Base-by-base conservation (phyloP, 64 coral and sea anemone genomes). In the Actinia tenebrosa region DNA sequence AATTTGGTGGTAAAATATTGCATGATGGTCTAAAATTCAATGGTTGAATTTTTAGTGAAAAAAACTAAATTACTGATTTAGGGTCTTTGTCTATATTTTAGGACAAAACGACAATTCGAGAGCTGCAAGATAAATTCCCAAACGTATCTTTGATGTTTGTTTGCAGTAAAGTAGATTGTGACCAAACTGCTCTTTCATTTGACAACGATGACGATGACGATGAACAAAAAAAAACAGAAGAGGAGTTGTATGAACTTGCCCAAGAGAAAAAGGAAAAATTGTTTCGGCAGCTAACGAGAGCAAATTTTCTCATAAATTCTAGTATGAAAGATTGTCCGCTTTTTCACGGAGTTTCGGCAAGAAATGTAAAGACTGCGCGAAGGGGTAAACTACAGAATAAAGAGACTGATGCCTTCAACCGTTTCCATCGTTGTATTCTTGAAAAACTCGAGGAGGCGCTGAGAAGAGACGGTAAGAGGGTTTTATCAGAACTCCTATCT, bases 291-390 rank as follows among this genome's bases (percentile, higher is more conserved):
- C 83, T 85, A 3, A 61, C 44, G 60, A 43, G 18, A 7, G n/a
- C 27, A 85, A 19, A 43, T 3, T 58, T 85, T 22, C 53, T 91
- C 6, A 9, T 3, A 25, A 72, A 69, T 19, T 20, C 64, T 20
- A 2, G 5, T 19, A 44, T 19, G 18, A 22, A 37, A 16, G 44
- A 80, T 4, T 87, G 77, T 37, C 79, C 85, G 0, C 68, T 82
- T 80, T 91, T 87, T 83, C 90, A 91, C 19, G 85, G 90, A 22
- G 62, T 91, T 79, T 91, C 90, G 14, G 55, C 85, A 7, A 91
- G 56, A 19, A 79, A 82, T 64, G 90, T 91, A 13, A 69, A 66
- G 42, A 56, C 5, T 17, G 85, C 90, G 42, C 90, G 90, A 66
- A 60, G 37, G 2, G 72, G 63, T 17, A 71, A 77, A 30, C 11